Evolutionary conservation across 2,888 invertebrate species (phyloP).

Genomic region (Lycaena phlaeas): DNA sequence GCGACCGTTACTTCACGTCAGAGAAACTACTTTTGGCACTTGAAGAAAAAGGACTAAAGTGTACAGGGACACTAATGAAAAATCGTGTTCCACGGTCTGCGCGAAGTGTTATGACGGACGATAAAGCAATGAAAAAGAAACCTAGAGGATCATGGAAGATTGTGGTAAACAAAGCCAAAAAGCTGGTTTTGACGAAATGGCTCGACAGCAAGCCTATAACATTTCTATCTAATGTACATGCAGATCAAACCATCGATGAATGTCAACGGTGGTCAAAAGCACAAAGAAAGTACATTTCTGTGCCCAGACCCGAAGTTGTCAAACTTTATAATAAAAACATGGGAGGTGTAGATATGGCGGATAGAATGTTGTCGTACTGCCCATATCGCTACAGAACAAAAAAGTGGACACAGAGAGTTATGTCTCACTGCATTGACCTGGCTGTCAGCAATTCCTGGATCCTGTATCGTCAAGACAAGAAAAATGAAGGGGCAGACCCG

Average conservation of each 20-base stretch:
- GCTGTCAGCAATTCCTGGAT: constrained; percentile 15
- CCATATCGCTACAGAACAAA: constrained; percentile 11
- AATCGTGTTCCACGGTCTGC: constrained; percentile 11
- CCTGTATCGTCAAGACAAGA: constrained; percentile 9
- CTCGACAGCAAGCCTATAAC: not conserved
- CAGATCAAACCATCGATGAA: not conserved
- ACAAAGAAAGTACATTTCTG: not conserved
- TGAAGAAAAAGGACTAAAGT: not conserved
- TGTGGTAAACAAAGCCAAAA: not conserved
- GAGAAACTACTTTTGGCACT: constrained; percentile 6
- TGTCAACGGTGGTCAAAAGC: not conserved
- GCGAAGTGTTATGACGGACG: not conserved
- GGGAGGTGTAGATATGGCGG: too few species aligned
- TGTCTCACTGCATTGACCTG: constrained; percentile 16
- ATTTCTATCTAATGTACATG: not conserved
- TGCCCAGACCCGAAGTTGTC: not conserved
- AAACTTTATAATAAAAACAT: too few species aligned
- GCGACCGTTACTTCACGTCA: constrained; percentile 13
- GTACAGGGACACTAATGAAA: constrained; percentile 6
- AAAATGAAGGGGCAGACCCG: not conserved
- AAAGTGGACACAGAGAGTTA: constrained; percentile 18
- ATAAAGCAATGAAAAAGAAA: not conserved
- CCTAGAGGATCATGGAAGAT: not conserved
- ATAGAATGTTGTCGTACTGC: constrained; percentile 12
- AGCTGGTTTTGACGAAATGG: not conserved